Evolutionary conservation across 2,797 vertebrate genomes (phyloP).

Genomic region (Sandelia bainsii): DNA sequence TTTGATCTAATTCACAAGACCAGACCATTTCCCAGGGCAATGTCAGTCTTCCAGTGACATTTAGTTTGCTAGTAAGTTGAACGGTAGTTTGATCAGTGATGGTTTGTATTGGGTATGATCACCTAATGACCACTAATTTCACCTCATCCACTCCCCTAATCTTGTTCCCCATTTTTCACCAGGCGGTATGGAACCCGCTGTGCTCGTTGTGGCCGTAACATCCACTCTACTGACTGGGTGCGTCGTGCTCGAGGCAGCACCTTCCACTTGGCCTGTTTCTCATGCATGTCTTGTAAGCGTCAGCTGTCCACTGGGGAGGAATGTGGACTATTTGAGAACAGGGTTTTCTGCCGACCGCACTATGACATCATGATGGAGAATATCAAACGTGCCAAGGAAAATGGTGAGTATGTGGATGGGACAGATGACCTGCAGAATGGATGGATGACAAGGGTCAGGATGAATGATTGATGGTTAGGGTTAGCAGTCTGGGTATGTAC

Average conservation of each 20-base stretch:
- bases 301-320: conserved; percentile 97
- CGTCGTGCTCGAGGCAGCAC: conserved; percentile 93
- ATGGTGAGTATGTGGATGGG: conserved; percentile 81
- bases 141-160: background rate
- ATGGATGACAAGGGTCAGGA: background rate
- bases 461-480: background rate
- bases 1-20: too few relatives aligned
- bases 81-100: too few relatives aligned
- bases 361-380: conserved; percentile 95
- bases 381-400: conserved; percentile 91
- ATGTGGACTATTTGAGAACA: conserved; percentile 93
- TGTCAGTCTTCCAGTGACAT: too few relatives aligned
- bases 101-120: too few relatives aligned
- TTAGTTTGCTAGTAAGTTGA: too few relatives aligned
- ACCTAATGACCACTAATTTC: too few relatives aligned
- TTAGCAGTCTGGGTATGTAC: background rate
- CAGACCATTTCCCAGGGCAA: too few relatives aligned
- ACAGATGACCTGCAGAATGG: background rate
- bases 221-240: conserved; percentile 96
- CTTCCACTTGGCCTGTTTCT: conserved; percentile 96
- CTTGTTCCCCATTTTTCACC: background rate
- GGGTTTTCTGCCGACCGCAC: conserved; percentile 93
- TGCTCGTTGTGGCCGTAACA: conserved; percentile 95
- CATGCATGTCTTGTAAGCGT: conserved; percentile 95
- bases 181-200: conserved; percentile 96